A percentile compares a stretch with the other conserved stretches of the same genome.
phyloP scores from a whole-genome alignment of 53 echinoderm and acorn worm species.

The Crossaster papposus region DNA sequence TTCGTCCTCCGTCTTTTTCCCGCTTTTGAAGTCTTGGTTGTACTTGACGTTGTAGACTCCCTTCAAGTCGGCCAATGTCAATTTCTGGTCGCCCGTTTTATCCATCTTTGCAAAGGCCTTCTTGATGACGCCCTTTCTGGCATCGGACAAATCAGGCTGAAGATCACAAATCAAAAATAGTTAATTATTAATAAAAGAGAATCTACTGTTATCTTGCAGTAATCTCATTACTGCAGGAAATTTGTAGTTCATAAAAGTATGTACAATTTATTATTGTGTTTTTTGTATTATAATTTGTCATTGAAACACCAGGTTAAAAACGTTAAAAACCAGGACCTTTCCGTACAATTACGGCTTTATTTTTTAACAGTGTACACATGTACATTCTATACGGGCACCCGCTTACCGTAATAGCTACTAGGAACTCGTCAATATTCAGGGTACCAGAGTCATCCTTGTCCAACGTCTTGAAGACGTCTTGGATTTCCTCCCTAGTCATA shows the following conservation, averaged over 20 bases:
- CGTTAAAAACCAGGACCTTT: too few species aligned
- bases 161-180: background rate
- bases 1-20: conserved; percentile 68
- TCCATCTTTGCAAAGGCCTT: conserved; percentile 70
- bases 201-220: too few species aligned
- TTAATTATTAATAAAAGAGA: too few species aligned
- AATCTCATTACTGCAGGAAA: too few species aligned
- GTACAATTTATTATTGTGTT: too few species aligned
- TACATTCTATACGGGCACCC: too few species aligned
- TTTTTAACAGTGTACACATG: too few species aligned
- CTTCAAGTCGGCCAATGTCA: conserved; percentile 69
- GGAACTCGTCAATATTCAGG: conserved; percentile 60
- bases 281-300: too few species aligned
- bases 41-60: conserved; percentile 63
- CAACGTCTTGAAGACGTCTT: conserved; percentile 23
- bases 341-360: too few species aligned
- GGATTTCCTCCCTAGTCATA: conserved; percentile 1
- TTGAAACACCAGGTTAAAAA: too few species aligned
- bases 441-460: conserved; percentile 59
- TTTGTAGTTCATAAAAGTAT: too few species aligned
- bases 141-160: conserved; percentile 90
- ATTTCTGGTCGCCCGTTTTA: conserved; percentile 69
- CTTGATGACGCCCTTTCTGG: conserved; percentile 71
- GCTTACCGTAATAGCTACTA: conserved; percentile 25
- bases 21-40: conserved; percentile 71